A percentile compares a stretch with the other conserved stretches of the same genome.
Conservation (phyloP, 2,888 invertebrate genomes). For the Colostygia pectinataria region DNA sequence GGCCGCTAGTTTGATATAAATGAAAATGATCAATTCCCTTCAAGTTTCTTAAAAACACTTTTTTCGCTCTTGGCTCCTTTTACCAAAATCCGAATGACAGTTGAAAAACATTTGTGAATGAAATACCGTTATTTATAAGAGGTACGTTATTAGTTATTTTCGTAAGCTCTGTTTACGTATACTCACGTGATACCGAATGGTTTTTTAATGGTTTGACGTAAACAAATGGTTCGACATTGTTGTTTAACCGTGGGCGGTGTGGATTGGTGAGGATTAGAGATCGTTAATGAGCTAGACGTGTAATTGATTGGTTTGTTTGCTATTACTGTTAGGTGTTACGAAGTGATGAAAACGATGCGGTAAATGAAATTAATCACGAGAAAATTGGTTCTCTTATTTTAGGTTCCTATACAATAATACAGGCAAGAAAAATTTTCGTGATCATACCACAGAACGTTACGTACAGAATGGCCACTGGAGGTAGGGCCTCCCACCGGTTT, state of each 20-base stretch:
- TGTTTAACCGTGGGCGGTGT: conserved; percentile 44
- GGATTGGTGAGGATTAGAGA: conserved; percentile 13
- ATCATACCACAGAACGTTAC: too few relatives aligned
- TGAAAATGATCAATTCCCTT: neutral
- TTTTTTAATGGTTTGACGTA: conserved; percentile 52
- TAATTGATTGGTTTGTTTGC: conserved; percentile 22
- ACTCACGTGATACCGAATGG: conserved; percentile 61
- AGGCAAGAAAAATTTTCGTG: too few relatives aligned
- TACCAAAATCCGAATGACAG: conserved; percentile 13
- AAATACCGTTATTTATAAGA: conserved; percentile 33
- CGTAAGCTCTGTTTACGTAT: conserved; percentile 53
- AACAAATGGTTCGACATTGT: conserved; percentile 48
- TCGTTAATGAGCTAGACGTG: conserved; percentile 10
- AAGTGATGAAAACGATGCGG: neutral
- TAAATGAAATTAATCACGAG: neutral
- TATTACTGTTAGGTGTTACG: neutral
- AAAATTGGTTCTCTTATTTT: too few relatives aligned
- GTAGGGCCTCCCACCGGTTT: too few relatives aligned
- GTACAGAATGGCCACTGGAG: too few relatives aligned
- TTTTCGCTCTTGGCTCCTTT: neutral
- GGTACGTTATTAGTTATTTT: conserved; percentile 40
- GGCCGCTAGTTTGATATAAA: too few relatives aligned
- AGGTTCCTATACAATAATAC: too few relatives aligned
- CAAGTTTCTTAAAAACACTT: neutral
- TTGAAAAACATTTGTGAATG: conserved; percentile 32